Evolutionary conservation across 2,797 vertebrate genomes (phyloP), one percentile per base, ranked within the genome.

Genomic region (Coracias cyanogaster): DNA sequence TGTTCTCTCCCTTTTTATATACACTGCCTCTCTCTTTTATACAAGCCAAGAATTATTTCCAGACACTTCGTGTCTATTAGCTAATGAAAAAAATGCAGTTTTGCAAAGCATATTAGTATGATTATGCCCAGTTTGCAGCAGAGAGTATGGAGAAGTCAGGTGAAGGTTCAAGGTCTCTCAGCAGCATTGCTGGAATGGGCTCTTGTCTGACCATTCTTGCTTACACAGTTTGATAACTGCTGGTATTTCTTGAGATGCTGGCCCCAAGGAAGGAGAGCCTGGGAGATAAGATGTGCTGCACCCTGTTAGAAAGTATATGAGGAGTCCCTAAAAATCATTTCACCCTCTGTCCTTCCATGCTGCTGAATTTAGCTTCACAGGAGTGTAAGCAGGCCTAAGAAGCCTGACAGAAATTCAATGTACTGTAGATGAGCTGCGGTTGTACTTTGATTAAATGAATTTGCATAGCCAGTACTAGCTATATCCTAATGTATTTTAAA

Each of bases 391-490:
- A 82, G 37, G 35, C 18, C 35, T 80, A 73, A 70, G 62, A 85
- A 95, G 91, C n/a, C 57, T 35, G 64, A 93, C 37, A 28, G 41
- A 84, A 80, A 79, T 82, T 70, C 67, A 79, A 3, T 20, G 54
- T 80, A 22, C 48, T 82, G 48, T 37, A 89, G 39, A 58, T 82
- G 81, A 86, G 77, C 57, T 81, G 62, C 0, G 0, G n/a, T 82
- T 79, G 20, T 90, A 45, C 48, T 79, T 84, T 80, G 83, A 96
- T 94, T 79, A 79, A 77, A 52, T 35, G 15, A 74, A 93, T 86
- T 90, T 93, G 77, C 93, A 96, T 94, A 87, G 45, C 43, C 43
- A 74, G 26, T 94, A 83, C 91, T 90, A 95, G 66, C 67, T 83
- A 83, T 83, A 88, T 78, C 69, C 69, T 86, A 90, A 92, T 82